Evolutionary conservation across 2,797 vertebrate species (phyloP), one percentile per base, ranked within the genome.

Genomic region (Helostoma temminkii): DNA sequence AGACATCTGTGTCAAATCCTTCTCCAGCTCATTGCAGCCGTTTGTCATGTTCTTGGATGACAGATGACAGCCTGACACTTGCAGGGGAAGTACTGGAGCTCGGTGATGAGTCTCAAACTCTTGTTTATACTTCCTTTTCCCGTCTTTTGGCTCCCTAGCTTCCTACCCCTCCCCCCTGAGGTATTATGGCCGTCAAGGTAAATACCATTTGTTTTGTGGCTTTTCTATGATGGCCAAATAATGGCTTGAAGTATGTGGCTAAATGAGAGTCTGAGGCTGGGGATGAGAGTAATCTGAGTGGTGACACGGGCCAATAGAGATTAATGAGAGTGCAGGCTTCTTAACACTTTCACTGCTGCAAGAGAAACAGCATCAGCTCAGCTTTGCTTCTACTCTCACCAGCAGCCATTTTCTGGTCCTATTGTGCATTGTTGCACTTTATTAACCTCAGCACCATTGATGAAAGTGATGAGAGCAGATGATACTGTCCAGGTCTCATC

Each of bases 191-290:
- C 87, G 85, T 82, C 85, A 89, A 89, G 84, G 92, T 92, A 94
- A 94, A 95, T 93, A 93, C 88, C 91, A 93, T 95, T 93, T 93
- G 89, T 94, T 94, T 93, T 89, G 83, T 85, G 78, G 74, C 63
- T 76, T 89, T 90, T 78, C 80, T 82, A 66, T 91, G 92, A 93
- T 92, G 89, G 91, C 84, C 86, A 85, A 92, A 93, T 94, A 92
- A 95, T 94, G 92, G 80, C 79, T 92, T 81, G 84, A 83, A 88
- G 90, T 87, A 87, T 81, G 86, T 71, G 87, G 90, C 91, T 93
- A 92, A 94, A 95, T 95, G 91, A 93, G 90, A 93, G 83, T 91
- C 90, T 86, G 75, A 75, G 81, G 78, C 83, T 50, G 37, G 81
- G 81, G 84, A 89, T 86, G 87, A 85, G 87, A 91, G 92, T 92